Conservation (phyloP, 2,797 vertebrate genomes). For the Dermochelys coriacea region DNA sequence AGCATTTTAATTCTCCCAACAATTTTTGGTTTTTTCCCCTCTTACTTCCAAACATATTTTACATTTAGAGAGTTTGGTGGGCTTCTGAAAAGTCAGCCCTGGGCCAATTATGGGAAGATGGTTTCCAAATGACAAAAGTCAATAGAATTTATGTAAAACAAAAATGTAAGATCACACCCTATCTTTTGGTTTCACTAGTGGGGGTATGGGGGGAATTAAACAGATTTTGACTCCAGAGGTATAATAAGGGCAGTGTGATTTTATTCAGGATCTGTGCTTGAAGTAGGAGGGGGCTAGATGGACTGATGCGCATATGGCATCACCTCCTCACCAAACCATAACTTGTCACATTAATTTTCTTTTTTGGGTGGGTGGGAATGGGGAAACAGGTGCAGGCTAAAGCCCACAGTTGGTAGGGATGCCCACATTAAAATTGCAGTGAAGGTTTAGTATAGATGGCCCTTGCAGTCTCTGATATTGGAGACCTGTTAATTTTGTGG, state of each 20-base stretch:
- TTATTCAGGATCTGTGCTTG: neutral
- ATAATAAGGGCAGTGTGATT: neutral
- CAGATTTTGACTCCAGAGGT: neutral
- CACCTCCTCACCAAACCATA: neutral
- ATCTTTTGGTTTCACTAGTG: neutral
- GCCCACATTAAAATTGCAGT: neutral
- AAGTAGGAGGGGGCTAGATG: neutral
- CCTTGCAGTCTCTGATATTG: neutral
- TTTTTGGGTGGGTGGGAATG: neutral
- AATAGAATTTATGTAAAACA: slow-evolving; percentile 12
- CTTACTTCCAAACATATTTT: neutral
- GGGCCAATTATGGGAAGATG: neutral
- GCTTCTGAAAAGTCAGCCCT: neutral
- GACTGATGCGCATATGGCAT: neutral
- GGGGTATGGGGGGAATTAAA: neutral
- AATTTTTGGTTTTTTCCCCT: slow-evolving; percentile 6
- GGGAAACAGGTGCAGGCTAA: neutral
- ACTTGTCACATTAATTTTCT: neutral
- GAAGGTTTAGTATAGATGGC: neutral
- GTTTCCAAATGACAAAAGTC: slow-evolving; percentile 12
- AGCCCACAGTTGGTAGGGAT: neutral
- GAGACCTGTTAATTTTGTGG: neutral
- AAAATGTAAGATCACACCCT: neutral
- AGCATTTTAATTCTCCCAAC: neutral
- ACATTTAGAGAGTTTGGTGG: neutral